Percentiles rank a stretch among this genome's conserved stretches.
Conservation (phyloP, 1,140 invertebrate species). For the Metaphire vulgaris region DNA sequence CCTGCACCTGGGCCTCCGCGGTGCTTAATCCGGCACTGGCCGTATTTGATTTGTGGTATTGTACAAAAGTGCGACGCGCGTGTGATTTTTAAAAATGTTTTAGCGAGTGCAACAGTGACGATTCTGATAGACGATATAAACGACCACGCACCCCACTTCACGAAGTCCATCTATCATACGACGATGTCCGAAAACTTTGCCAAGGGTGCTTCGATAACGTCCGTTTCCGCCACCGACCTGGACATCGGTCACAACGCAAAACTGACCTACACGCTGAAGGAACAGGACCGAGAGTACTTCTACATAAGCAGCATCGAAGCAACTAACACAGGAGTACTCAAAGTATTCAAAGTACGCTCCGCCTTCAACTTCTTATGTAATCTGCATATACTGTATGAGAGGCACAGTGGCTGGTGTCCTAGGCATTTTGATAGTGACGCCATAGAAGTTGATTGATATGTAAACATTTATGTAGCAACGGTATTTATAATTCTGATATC, state of each 20-base stretch:
- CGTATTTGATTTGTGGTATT: neutral
- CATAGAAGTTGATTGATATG: neutral
- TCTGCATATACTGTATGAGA: neutral
- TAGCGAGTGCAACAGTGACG: slow-evolving; percentile 31
- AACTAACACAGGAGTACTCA: slow-evolving; percentile 30
- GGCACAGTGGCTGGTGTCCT: neutral
- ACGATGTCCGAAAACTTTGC: slow-evolving; percentile 81
- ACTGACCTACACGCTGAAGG: slow-evolving; percentile 28
- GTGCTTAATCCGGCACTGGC: neutral
- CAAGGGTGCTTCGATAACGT: slow-evolving; percentile 61
- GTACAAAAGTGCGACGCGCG: too few species aligned
- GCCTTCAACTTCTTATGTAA: neutral
- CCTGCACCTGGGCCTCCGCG: neutral
- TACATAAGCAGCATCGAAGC: slow-evolving; percentile 25
- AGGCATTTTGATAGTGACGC: neutral
- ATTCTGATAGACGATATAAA: slow-evolving; percentile 29
- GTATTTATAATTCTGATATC: neutral
- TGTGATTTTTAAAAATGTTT: slow-evolving; percentile 20
- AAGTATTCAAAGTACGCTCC: slow-evolving; percentile 24
- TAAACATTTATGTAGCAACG: neutral
- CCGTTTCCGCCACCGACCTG: slow-evolving; percentile 29
- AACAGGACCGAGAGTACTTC: slow-evolving; percentile 28
- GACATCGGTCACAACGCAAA: slow-evolving; percentile 26
- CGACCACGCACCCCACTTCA: slow-evolving; percentile 29
- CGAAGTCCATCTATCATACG: slow-evolving; percentile 66